A percentile compares a stretch with the other conserved stretches of the same genome.
Conservation (phyloP, 1,140 invertebrate species). For the Aphelinus atriplicis region DNA sequence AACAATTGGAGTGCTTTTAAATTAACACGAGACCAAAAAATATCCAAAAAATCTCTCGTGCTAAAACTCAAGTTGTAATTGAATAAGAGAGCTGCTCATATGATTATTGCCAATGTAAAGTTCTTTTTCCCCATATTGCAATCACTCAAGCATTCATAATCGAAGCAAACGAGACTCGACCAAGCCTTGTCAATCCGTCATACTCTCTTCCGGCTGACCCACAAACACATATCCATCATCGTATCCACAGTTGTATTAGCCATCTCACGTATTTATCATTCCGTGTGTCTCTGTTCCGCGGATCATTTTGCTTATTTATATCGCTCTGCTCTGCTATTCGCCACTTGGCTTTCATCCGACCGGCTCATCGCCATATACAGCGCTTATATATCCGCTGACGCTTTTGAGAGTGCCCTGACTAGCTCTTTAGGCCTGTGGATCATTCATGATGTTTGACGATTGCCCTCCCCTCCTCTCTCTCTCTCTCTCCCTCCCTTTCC, state of each 20-base stretch:
- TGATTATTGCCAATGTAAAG: not conserved
- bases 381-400: slow-evolving; percentile 25
- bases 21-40: too few species aligned
- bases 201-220: not conserved
- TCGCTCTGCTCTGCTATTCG: too few species aligned
- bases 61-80: too few species aligned
- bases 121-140: not conserved
- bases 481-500: slow-evolving; percentile 6
- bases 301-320: slow-evolving; percentile 22
- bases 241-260: not conserved
- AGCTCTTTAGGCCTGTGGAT: slow-evolving; percentile 8
- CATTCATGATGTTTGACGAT: slow-evolving; percentile 36
- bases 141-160: too few species aligned
- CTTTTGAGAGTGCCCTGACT: slow-evolving; percentile 15
- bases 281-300: slow-evolving; percentile 9
- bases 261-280: slow-evolving; percentile 38
- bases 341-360: slow-evolving; percentile 21
- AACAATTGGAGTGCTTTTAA: too few species aligned
- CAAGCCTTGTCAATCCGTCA: not conserved
- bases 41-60: too few species aligned
- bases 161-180: too few species aligned
- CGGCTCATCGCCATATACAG: not conserved
- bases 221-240: not conserved
- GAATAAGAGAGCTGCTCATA: too few species aligned
- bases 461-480: slow-evolving; percentile 26